Conservation (phyloP, 2,888 invertebrate genomes). For the Allolobophora icterica region DNA sequence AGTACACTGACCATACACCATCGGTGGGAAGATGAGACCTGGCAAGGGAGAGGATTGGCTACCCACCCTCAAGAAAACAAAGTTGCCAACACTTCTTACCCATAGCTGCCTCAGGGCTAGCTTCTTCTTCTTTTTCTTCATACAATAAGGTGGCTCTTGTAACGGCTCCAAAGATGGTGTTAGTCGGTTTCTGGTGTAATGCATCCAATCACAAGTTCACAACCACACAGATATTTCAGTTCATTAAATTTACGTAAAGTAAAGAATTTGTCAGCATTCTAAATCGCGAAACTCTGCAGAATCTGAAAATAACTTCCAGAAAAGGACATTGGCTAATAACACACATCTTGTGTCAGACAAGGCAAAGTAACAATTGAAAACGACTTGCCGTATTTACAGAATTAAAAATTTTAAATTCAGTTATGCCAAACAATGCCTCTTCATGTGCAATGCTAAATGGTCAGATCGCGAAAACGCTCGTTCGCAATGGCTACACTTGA, state of each 20-base stretch:
- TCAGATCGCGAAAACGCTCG: slow-evolving; percentile 74
- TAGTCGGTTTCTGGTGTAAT: not conserved
- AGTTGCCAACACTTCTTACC: no score
- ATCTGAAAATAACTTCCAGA: not conserved
- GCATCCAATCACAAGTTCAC: not conserved
- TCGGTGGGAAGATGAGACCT: no score
- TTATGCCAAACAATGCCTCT: slow-evolving; percentile 67
- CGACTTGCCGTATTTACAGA: not conserved
- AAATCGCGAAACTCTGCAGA: not conserved
- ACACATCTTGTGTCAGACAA: not conserved
- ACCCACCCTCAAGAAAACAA: no score
- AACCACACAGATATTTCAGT: not conserved
- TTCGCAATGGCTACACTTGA: slow-evolving; percentile 73
- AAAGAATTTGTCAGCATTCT: not conserved
- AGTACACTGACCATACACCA: no score
- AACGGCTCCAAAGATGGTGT: no score
- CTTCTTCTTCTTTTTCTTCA: no score
- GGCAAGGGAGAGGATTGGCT: no score
- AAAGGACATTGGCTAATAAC: not conserved
- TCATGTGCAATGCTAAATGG: slow-evolving; percentile 74
- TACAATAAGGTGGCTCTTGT: no score
- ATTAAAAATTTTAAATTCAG: not conserved
- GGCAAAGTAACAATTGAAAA: not conserved
- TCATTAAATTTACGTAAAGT: not conserved
- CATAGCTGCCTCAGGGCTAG: no score